Evolutionary conservation across 1,140 invertebrate species (phyloP).

Genomic region (Drosophila orena): DNA sequence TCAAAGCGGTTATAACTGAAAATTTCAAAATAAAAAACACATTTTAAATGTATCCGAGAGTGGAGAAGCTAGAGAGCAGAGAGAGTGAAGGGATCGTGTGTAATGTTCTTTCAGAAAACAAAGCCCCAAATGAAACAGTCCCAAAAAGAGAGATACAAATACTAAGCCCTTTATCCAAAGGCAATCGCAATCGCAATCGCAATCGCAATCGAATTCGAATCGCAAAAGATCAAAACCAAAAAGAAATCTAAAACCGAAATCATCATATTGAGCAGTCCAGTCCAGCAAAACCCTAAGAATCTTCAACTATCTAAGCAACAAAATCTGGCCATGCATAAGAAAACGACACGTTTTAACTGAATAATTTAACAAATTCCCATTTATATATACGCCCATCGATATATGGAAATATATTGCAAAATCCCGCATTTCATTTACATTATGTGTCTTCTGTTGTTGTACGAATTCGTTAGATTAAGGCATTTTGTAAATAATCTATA

Average conservation of each 20-base stretch:
- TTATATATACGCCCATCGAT: constrained; percentile 31
- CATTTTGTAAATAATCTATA: constrained; percentile 77
- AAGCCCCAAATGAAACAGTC: constrained; percentile 24
- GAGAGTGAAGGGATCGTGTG: constrained; percentile 56
- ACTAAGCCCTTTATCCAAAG: constrained; percentile 71
- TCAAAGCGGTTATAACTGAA: constrained; percentile 72
- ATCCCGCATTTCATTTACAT: constrained; percentile 52
- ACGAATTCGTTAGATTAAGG: constrained; percentile 76
- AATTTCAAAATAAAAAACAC: constrained; percentile 44
- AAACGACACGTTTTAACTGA: constrained; percentile 59
- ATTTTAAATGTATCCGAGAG: constrained; percentile 72
- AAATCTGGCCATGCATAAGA: constrained; percentile 70
- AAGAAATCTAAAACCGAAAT: constrained; percentile 51
- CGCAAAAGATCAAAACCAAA: constrained; percentile 81
- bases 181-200: constrained; percentile 35
- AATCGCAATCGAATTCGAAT: constrained; percentile 77
- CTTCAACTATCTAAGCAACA: constrained; percentile 76
- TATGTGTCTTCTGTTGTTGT: constrained; percentile 75
- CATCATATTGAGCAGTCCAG: constrained; percentile 46
- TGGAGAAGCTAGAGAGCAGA: constrained; percentile 3
- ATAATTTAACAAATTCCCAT: constrained; percentile 50
- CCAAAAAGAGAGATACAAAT: constrained; percentile 43
- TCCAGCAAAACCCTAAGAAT: constrained; percentile 63
- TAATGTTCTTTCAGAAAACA: constrained; percentile 57
- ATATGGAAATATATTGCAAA: constrained; percentile 29